A percentile compares a stretch with the other conserved stretches of the same genome.
These are phyloP conservation scores for Centropristis striata DNA, from an alignment of 2,113 vertebrate species.

Conservation along the genomic window DNA sequence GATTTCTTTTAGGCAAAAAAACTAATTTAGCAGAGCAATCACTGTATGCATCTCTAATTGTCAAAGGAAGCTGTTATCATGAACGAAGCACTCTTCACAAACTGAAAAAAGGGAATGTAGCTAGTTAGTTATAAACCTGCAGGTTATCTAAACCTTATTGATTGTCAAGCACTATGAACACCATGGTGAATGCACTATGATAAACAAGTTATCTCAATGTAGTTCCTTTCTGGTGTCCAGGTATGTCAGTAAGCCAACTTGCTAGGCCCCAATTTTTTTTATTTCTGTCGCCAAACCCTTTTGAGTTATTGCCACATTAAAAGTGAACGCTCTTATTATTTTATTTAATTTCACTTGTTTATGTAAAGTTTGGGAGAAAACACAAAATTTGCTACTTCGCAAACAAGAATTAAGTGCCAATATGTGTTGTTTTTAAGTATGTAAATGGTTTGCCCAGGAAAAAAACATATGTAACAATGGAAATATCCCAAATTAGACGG, in stretches of 20 bases:
- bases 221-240: background rate
- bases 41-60: background rate
- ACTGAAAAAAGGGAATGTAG: background rate
- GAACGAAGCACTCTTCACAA: background rate
- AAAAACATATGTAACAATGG: too few species aligned
- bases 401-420: background rate
- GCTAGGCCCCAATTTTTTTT: background rate
- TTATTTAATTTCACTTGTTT: background rate
- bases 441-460: background rate
- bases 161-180: background rate
- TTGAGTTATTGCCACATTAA: background rate
- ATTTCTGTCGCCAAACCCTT: background rate
- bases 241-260: background rate
- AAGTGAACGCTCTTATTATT: background rate
- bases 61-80: background rate
- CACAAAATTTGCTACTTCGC: constrained; percentile 3
- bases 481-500: background rate
- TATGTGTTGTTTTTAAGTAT: background rate
- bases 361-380: background rate
- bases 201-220: background rate
- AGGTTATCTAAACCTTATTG: background rate
- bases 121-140: background rate
- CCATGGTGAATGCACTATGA: background rate
- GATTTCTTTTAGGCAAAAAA: constrained; percentile 20
- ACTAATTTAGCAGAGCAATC: background rate